Evolutionary conservation across 2,113 vertebrate genomes (phyloP), one percentile per base, ranked within the genome.

Genomic region (Osmerus eperlanus): DNA sequence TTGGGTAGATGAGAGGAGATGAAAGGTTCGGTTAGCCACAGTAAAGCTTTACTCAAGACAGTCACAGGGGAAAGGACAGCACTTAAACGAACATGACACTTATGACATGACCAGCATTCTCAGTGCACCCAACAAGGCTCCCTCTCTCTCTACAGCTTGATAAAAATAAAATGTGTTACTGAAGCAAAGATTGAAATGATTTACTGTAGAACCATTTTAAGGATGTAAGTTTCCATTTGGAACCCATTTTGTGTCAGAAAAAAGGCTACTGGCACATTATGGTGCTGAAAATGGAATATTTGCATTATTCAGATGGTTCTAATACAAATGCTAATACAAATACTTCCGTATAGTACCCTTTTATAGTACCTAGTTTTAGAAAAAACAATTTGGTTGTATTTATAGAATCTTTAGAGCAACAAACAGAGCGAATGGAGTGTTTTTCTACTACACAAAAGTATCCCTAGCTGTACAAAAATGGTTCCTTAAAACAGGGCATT

Each of bases 11-110:
- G 81, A 87, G 81, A 82, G 85, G 55, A 71, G 84, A 82, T 86
- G 78, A 86, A 84, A 88, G 84, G 73, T 84, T 81, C 79, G 80
- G 81, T 86, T 78, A 77, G 79, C 78, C 70, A 68, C 78, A 59
- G 78, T 71, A 74, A 80, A 85, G 70, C 73, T 73, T 62, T 76
- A 80, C 75, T 8, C 58, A 78, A 71, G 76, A 82, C 80, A 76
- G 73, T 78, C 78, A 81, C 70, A 71, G 73, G 76, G 81, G 64
- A 76, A 75, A 74, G 63, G 68, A 83, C 64, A 82, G 76, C 82
- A 73, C 84, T 88, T 79, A 78, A 63, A 63, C 67, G 77, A 58
- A 82, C 65, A 81, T 29, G 29, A 72, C 52, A 54, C 72, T 75
- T 67, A 82, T 78, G 71, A 81, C 67, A 75, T 75, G 77, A 75